These are phyloP conservation scores for Istiophorus platypterus DNA, from an alignment of 2,113 vertebrate species.

Conservation along the genomic window DNA sequence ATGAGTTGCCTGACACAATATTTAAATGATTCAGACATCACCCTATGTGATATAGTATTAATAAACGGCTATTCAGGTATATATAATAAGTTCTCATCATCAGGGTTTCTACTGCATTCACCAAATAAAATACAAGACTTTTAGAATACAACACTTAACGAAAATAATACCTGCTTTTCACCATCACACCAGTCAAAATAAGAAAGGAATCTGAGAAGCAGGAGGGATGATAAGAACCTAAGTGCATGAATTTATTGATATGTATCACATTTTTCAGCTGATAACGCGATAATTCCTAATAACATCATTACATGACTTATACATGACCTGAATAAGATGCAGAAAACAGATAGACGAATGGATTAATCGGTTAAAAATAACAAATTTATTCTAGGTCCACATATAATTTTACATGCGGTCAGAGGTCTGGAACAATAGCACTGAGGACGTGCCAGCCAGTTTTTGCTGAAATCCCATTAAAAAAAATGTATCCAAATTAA, in stretches of 20 bases:
- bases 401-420: too few relatives aligned
- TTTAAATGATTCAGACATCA: not conserved
- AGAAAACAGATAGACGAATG: not conserved
- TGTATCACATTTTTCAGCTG: not conserved
- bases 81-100: too few relatives aligned
- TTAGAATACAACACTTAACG: not conserved
- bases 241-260: not conserved
- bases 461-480: too few relatives aligned
- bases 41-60: not conserved
- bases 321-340: not conserved
- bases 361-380: not conserved
- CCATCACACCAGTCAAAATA: not conserved
- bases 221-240: too few relatives aligned
- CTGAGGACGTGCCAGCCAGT: too few relatives aligned
- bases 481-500: too few relatives aligned
- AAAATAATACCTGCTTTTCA: not conserved
- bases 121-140: not conserved
- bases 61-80: not conserved
- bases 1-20: conserved; percentile 27
- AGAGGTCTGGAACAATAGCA: too few relatives aligned
- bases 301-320: not conserved
- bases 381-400: not conserved
- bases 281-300: not conserved
- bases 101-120: not conserved
- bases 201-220: not conserved